These are phyloP conservation scores for Caranx ignobilis DNA, from an alignment of 2,113 vertebrate genomes.

Conservation along the genomic window DNA sequence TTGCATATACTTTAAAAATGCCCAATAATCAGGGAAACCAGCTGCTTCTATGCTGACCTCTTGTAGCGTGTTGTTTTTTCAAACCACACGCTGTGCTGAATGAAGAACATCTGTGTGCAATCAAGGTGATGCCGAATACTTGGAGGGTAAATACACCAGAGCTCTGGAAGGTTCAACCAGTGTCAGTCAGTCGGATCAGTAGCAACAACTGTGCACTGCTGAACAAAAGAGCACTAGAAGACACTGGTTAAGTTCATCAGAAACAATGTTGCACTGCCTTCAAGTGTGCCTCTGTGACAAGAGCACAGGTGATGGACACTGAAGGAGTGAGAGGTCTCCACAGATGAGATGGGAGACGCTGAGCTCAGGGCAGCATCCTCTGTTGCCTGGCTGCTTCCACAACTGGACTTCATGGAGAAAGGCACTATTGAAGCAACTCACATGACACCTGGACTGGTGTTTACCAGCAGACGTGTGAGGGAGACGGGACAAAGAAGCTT, in stretches of 20 bases:
- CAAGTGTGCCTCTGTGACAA: not conserved
- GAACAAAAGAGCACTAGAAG: not conserved
- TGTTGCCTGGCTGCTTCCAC: conserved; percentile 28
- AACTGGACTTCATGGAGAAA: conserved; percentile 28
- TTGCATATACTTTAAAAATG: not conserved
- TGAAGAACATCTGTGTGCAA: not conserved
- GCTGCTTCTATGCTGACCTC: not conserved
- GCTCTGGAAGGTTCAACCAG: not conserved
- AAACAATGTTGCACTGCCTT: not conserved
- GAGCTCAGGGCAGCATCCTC: conserved; percentile 8
- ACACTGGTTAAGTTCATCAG: not conserved
- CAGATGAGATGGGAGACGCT: not conserved
- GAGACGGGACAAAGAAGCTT: conserved; percentile 2
- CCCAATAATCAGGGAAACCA: not conserved
- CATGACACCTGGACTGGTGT: conserved; percentile 46
- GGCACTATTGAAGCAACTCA: conserved; percentile 3
- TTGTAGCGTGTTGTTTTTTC: not conserved
- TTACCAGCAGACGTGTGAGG: not conserved
- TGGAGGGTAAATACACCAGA: not conserved
- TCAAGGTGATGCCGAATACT: not conserved
- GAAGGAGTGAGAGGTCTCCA: not conserved
- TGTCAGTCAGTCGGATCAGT: not conserved
- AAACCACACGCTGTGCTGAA: not conserved
- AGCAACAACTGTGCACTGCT: not conserved
- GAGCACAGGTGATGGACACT: conserved; percentile 11